Base-by-base conservation (phyloP, 2,113 vertebrate species). In the Diadophis punctatus region DNA sequence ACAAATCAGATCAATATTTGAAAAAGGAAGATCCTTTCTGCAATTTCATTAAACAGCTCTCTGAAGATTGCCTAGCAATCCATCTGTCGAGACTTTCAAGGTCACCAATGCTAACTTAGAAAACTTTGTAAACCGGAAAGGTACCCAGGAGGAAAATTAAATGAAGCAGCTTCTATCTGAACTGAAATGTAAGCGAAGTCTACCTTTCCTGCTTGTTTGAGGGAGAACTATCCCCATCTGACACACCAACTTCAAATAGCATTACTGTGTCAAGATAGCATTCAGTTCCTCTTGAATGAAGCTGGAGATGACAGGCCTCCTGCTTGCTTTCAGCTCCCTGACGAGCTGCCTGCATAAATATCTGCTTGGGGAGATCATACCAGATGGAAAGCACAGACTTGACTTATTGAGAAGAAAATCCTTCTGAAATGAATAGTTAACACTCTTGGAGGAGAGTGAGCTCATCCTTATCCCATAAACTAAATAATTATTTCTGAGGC, bases 241-340 rank as follows among this genome's bases (percentile, higher is more conserved):
- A 68, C 1, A 2, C 1, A 1, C 3, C 48, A 90, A 43, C 60
- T 95, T 93, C 90, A 93, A 95, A 93, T 30, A 68, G 90, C 12
- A 0, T 1, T 86, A 74, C 39, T 58, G 12, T 90, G 86, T 25
- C 56, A 84, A 8, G 88, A 48, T 48, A 92, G 86, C 94, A 95
- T 95, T 89, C 89, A 87, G 39, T 84, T 53, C 25, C 11, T 90
- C 85, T 93, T 92, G 58, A 93, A 43, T 91, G 90, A 87, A 91
- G 12, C 7, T 95, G 90, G 23, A 93, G 60, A 92, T 90, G 58
- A 93, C 56, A 92, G 8, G 6, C 5, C 20, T 93, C 86, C 87
- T 93, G 52, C 27, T 93, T 46, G 23, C 85, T 53, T 48, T 93
- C 27, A 86, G 55, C 46, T 91, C 2, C 91, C 34, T 23, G 16